Conservation (phyloP, 2,888 invertebrate species). For the Mimas tiliae region DNA sequence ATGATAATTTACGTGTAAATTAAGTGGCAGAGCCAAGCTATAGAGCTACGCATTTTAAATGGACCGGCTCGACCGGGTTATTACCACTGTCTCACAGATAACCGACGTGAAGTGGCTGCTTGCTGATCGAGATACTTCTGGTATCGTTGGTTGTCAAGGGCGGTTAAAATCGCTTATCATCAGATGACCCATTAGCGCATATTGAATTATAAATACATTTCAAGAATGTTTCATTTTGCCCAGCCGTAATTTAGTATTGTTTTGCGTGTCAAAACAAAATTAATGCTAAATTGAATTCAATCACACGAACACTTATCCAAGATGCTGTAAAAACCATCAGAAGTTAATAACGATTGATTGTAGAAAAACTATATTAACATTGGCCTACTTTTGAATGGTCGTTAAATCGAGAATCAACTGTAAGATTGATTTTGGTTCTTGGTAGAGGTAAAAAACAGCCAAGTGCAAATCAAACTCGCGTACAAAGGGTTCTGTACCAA, state of each 20-base stretch:
- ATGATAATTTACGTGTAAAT: neutral
- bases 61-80: too few species aligned
- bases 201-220: too few species aligned
- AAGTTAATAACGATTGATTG: conserved; percentile 12
- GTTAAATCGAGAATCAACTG: neutral
- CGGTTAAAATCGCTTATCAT: too few species aligned
- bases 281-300: conserved; percentile 1
- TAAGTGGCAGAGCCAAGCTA: neutral
- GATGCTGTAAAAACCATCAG: conserved; percentile 9
- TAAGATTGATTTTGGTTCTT: neutral
- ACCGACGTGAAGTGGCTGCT: too few species aligned
- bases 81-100: too few species aligned
- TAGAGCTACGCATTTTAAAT: too few species aligned
- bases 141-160: too few species aligned
- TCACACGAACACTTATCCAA: neutral
- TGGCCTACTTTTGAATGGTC: conserved; percentile 1
- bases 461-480: too few species aligned
- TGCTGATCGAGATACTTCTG: too few species aligned
- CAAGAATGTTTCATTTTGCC: too few species aligned
- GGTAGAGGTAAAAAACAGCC: neutral
- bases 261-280: conserved; percentile 14
- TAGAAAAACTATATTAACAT: conserved; percentile 20
- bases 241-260: neutral
- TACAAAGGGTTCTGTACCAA: too few species aligned
- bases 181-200: too few species aligned